Evolutionary conservation across 2,113 vertebrate species (phyloP).

Genomic region (Potamarius usumacintae): DNA sequence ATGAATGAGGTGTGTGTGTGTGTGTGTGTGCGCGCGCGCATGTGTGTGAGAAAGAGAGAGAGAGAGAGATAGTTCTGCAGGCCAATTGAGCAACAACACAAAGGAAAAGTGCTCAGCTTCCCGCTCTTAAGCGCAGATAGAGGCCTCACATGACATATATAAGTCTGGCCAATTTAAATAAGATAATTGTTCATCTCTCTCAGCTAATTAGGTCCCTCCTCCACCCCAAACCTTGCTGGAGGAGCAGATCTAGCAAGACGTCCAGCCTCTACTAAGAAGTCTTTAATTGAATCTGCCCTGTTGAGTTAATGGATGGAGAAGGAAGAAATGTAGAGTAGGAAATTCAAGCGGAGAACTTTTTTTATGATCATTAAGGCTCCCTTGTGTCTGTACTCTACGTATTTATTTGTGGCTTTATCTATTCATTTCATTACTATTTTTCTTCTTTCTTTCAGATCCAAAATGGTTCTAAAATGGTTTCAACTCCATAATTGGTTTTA

Average conservation of each 20-base stretch:
- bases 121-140: constrained; percentile 46
- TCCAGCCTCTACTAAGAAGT: constrained; percentile 55
- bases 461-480: constrained; percentile 67
- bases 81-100: constrained; percentile 20
- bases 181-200: constrained; percentile 61
- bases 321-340: constrained; percentile 57
- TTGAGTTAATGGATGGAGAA: constrained; percentile 68
- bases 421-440: constrained; percentile 56
- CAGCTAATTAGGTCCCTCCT: constrained; percentile 69
- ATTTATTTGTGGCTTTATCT: constrained; percentile 56
- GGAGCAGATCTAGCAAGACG: constrained; percentile 42
- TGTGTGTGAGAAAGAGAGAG: background rate
- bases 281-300: constrained; percentile 67
- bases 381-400: constrained; percentile 61
- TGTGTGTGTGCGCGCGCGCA: background rate
- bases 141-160: constrained; percentile 47
- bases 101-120: constrained; percentile 37
- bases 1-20: background rate
- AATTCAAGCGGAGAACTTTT: constrained; percentile 48
- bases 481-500: constrained; percentile 53
- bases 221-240: constrained; percentile 36
- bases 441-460: constrained; percentile 67
- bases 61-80: background rate
- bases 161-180: constrained; percentile 57
- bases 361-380: constrained; percentile 63